phyloP scores from a whole-genome alignment of 2,113 vertebrate species.

The Tachuris rubrigastra region DNA sequence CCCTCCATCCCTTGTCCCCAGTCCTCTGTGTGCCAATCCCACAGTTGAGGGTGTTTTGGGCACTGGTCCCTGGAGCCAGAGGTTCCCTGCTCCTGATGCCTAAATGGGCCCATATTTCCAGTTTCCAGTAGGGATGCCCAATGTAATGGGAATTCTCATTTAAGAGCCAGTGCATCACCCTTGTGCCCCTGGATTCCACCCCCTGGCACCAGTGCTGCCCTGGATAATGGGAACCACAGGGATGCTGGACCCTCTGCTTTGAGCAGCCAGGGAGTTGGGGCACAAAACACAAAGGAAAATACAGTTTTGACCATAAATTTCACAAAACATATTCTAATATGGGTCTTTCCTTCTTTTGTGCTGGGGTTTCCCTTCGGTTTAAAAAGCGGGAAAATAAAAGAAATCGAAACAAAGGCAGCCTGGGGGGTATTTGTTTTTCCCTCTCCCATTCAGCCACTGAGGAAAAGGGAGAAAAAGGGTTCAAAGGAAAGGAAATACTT shows the following conservation, averaged over 20 bases:
- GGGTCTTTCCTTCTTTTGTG: not conserved
- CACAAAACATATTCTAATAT: accelerated
- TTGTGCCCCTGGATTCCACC: not conserved
- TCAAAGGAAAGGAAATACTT: not conserved
- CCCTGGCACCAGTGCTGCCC: not conserved
- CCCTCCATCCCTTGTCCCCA: not conserved
- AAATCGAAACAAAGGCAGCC: not conserved
- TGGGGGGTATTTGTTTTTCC: not conserved
- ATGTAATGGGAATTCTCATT: not conserved
- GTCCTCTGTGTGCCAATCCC: not conserved
- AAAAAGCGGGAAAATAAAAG: not conserved
- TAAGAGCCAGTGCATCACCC: not conserved
- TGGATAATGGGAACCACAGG: not conserved
- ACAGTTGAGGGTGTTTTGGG: not conserved
- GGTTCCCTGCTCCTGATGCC: not conserved
- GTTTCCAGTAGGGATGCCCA: not conserved
- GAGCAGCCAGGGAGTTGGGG: not conserved
- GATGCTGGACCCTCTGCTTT: not conserved
- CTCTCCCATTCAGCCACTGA: not conserved
- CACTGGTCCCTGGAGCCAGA: not conserved
- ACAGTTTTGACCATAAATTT: not conserved
- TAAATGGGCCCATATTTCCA: not conserved
- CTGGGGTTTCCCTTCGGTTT: not conserved
- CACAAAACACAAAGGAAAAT: not conserved
- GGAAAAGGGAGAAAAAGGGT: not conserved